Conservation (phyloP, 1,140 invertebrate species). For the Archivesica marissinica region DNA sequence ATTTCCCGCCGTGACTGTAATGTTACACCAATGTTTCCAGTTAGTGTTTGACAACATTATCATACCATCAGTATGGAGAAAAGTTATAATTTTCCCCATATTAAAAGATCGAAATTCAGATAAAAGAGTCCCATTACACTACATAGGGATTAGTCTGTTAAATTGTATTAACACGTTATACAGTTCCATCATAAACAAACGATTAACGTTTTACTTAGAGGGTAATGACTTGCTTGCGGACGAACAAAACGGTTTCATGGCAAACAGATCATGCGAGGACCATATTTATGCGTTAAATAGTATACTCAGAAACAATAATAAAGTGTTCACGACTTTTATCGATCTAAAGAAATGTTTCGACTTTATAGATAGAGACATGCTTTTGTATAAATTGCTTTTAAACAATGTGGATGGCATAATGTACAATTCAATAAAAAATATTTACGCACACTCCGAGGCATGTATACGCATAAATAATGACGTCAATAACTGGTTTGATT, state of each 20-base stretch:
- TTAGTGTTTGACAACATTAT: no score
- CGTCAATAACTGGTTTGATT: conserved; percentile 9
- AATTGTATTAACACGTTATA: conserved; percentile 37
- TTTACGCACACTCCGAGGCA: no score
- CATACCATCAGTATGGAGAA: no score
- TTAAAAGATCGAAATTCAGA: background rate
- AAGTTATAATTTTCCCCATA: conserved; percentile 51
- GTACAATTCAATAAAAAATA: no score
- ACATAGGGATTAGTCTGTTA: conserved; percentile 45
- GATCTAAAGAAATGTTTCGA: conserved; percentile 12
- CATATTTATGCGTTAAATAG: conserved; percentile 40
- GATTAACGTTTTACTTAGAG: conserved; percentile 37
- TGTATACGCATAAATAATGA: no score
- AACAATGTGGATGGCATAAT: no score
- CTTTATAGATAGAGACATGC: background rate
- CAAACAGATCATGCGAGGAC: conserved; percentile 40
- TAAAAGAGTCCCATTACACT: background rate
- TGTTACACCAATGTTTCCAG: no score
- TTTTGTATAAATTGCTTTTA: no score
- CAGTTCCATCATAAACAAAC: conserved; percentile 25
- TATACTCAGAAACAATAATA: conserved; percentile 40
- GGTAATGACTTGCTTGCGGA: conserved; percentile 35
- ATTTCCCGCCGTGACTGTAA: no score
- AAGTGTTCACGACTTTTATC: conserved; percentile 12
- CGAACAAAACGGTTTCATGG: conserved; percentile 47